Base-by-base conservation (phyloP, 30 jellyfish, hydroid and myxozoan species). In the Pseudorhiza aurosa region DNA sequence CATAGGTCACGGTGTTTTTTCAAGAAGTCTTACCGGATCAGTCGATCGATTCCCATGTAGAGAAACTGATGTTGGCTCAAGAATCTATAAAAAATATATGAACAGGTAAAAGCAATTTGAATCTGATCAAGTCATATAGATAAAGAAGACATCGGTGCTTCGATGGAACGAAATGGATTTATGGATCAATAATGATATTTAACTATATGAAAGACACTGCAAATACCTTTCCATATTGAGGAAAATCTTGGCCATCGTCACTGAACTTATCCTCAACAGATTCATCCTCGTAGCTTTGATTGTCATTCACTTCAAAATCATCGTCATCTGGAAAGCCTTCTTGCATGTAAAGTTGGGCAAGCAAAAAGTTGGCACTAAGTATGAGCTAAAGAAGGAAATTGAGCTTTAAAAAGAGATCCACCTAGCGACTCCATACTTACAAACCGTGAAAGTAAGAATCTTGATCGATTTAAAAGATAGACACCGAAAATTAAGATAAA, bases 301-400 rank as follows among this genome's bases (percentile, higher is more conserved):
- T n/a, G n/a, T n/a, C 67, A 14, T 33, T 19, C 1, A 10, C 12
- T 21, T 53, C 50, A 39, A 5, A 33, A 18, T 8, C 29, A 31
- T 65, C 78, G 15, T 80, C 91, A 35, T 35, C 74, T 9, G 77
- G 50, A 24, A 63, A 80, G 26, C 56, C 27, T 27, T 80, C 91
- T 64, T 50, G 82, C 91, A 80, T 80, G 77, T 80, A 80, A 25
- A 80, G 28, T 19, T 49, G 69, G 37, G 91, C 91, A 24, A 80
- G 84, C 69, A 80, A 46, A 26, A 64, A 80, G 76, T 80, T 51
- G 9, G 91, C 91, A 8, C 84, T 84, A 47, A 80, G 40, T 42
- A 42, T 64, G 33, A 80, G 53, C 91, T 80, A 33, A 80, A 27
- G 31, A 60, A 33, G 57, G 33, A 47, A 47, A 47, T 47, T 17